Evolutionary conservation across 1,140 invertebrate genomes (phyloP).

Genomic region (Musca vetustissima): DNA sequence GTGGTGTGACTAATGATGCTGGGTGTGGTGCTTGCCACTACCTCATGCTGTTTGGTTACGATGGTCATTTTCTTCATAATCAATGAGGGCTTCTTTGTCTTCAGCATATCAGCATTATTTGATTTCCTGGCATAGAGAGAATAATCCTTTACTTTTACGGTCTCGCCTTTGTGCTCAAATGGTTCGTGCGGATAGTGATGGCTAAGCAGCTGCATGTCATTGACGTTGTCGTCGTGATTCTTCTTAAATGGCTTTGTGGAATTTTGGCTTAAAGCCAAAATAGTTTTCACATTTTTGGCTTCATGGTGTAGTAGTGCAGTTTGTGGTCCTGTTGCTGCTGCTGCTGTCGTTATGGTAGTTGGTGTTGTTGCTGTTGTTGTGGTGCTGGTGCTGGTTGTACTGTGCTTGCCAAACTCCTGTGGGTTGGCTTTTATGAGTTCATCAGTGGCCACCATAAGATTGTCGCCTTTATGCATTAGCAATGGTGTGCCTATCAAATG

Average conservation of each 20-base stretch:
- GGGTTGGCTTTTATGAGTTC: constrained; percentile 14
- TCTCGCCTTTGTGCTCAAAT: neutral
- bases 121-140: neutral
- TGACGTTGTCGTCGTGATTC: too few species aligned
- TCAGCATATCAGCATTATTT: constrained; percentile 1
- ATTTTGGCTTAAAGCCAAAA: too few species aligned
- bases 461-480: constrained; percentile 52
- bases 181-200: neutral
- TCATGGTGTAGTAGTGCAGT: neutral
- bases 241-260: neutral
- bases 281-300: neutral
- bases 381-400: neutral
- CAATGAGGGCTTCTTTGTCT: constrained; percentile 43
- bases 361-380: neutral
- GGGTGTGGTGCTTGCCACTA: constrained; percentile 9
- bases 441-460: constrained; percentile 30
- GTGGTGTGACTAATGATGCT: too few species aligned
- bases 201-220: neutral
- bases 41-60: constrained; percentile 45
- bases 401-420: constrained; percentile 39
- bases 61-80: constrained; percentile 54
- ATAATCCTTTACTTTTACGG: neutral
- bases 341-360: neutral
- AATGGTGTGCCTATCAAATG: constrained; percentile 53
- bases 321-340: neutral